Percentiles rank a stretch among this genome's conserved stretches.
phyloP scores from a whole-genome alignment of 1,140 invertebrate species.

The Bicyclus anynana region DNA sequence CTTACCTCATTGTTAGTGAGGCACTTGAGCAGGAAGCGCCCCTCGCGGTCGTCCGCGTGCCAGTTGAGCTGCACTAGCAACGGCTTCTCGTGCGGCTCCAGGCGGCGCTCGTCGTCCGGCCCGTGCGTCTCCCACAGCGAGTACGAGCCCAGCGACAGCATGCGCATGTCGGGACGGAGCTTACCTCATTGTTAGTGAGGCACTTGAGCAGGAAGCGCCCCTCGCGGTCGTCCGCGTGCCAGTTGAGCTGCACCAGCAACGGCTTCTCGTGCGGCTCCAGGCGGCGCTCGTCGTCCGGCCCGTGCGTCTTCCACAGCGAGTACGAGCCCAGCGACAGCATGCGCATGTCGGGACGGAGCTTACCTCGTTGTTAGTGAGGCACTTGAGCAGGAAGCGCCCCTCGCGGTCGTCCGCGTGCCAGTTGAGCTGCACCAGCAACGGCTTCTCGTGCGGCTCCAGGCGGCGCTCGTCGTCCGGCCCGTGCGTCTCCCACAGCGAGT shows the following conservation, averaged over 20 bases:
- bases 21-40: slow-evolving; percentile 93
- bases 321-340: slow-evolving; percentile 84
- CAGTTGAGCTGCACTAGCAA: slow-evolving; percentile 98
- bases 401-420: slow-evolving; percentile 99
- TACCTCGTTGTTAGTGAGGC: slow-evolving; percentile 57
- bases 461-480: slow-evolving; percentile 97
- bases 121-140: slow-evolving; percentile 98
- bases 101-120: slow-evolving; percentile 95
- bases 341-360: not conserved
- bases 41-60: slow-evolving; percentile 98
- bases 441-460: slow-evolving; percentile 93
- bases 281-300: slow-evolving; percentile 96
- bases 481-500: slow-evolving; percentile 98
- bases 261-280: slow-evolving; percentile 95
- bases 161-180: slow-evolving; percentile 96
- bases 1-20: slow-evolving; percentile 54
- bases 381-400: slow-evolving; percentile 95
- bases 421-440: slow-evolving; percentile 97
- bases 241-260: slow-evolving; percentile 98
- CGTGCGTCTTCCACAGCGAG: slow-evolving; percentile 98
- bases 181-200: slow-evolving; percentile 54
- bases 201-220: slow-evolving; percentile 95
- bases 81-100: slow-evolving; percentile 94
- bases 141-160: slow-evolving; percentile 97
- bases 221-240: slow-evolving; percentile 98